Evolutionary conservation across 1,140 invertebrate genomes (phyloP).

Genomic region (Halyomorpha halys): DNA sequence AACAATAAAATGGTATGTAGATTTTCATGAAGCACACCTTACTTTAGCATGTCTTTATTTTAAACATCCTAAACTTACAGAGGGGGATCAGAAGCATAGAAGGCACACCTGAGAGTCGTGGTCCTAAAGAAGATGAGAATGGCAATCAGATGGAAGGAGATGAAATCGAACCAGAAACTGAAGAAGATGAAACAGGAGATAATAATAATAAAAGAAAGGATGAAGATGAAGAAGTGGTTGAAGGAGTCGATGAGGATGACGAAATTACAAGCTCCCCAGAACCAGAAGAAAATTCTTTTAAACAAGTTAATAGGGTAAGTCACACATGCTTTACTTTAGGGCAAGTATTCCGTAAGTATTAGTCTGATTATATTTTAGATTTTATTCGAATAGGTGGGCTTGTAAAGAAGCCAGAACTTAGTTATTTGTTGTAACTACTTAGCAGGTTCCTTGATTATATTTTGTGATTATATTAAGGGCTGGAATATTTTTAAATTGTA

Average conservation of each 20-base stretch:
- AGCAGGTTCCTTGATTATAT: no score
- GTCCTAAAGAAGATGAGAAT: neutral
- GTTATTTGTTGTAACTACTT: no score
- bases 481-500: no score
- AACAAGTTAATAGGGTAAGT: slow-evolving; percentile 47
- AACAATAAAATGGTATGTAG: no score
- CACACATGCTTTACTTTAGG: neutral
- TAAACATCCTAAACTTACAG: neutral
- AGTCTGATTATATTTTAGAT: no score
- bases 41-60: no score
- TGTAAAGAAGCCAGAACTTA: no score
- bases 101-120: neutral
- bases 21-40: no score
- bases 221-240: slow-evolving; percentile 17
- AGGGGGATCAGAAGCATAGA: neutral
- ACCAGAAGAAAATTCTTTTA: slow-evolving; percentile 45
- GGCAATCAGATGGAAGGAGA: neutral
- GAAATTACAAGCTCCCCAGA: slow-evolving; percentile 36
- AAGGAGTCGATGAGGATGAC: slow-evolving; percentile 17
- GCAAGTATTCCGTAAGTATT: no score
- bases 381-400: no score
- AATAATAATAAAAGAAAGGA: slow-evolving; percentile 8
- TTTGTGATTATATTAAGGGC: no score
- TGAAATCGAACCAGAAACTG: neutral
- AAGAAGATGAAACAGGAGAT: slow-evolving; percentile 1